Base-by-base conservation (phyloP, 2,888 invertebrate species). In the Beris morrisii region DNA sequence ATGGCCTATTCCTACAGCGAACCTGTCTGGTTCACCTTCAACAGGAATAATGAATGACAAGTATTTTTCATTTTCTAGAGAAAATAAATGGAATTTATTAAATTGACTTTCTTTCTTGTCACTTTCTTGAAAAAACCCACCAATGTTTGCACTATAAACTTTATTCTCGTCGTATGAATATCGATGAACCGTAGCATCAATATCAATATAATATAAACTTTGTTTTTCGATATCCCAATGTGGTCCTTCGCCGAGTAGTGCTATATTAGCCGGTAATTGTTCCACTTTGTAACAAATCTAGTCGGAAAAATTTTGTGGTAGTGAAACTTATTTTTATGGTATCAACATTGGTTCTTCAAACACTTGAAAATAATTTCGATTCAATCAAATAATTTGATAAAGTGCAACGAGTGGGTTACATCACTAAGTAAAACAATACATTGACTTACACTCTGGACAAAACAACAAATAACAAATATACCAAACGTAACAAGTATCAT, bases 231-330 rank as follows among this genome's bases (percentile, higher is more conserved):
- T 78, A 75, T 87, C 86, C 89, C 89, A 90, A 76, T 89, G 88
- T 0, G 90, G 90, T 15, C 88, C 88, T 79, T 90, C 90, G 67
- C 89, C 89, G 59, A 89, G 79, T 73, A 82, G 73, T 46, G 76
- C 74, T 59, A 73, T 71, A 4, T 78, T 77, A 65, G 78, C 72
- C 48, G 78, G 75, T 31, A 81, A 70, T 63, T 76, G 73, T 72
- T 81, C 79, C 52, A 81, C 73, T 72, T 78, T 77, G 73, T 77
- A 78, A 43, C 77, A 75, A 79, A 80, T 80, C 79, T 79, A 68
- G 0, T 70, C 65, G 6, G n/a, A 28, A 63, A 31, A 6, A 67
- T 53, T 53, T 11, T 46, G 11, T 53, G 15, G 7, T 9, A 53
- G 53, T 28, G 15, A 12, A 22, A 53, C 2, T 50, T 13, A 9